Evolutionary conservation across 2,888 invertebrate genomes (phyloP), one percentile per base, ranked within the genome.

Genomic region (Margaritifera margaritifera): DNA sequence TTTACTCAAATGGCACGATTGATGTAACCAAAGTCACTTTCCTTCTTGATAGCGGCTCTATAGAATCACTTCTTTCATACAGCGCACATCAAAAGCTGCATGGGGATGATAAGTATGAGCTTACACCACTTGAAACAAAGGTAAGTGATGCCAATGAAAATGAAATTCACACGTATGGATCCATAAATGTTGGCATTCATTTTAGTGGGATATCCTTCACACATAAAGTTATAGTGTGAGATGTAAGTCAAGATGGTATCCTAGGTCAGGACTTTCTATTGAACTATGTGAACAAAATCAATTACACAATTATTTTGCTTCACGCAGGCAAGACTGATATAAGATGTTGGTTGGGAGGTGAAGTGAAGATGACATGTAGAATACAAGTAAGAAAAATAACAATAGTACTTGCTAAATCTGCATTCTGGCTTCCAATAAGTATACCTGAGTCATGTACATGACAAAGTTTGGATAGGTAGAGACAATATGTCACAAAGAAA

Each of bases 1-100:
- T 69, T 31, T 65, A 61, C 18, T 27, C 56, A 15, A 15, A 4
- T 6, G 61, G 54, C 5, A n/a, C 11, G 4, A 53, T 53, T 5
- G n/a, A 20, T n/a, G n/a, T n/a, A n/a, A n/a, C n/a, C n/a, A n/a
- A 24, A 50, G 42, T 20, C 24, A 55, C 51, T 20, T 64, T 69
- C 58, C 51, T 64, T 31, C 15, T 70, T 15, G 74, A 69, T 56
- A 72, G 66, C 54, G 66, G 72, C 15, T 61, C 69, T 42, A 72
- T 69, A 24, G 66, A 62, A 20, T 62, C 69, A n/a, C 22, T 67
- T 2, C 57, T 73, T 19, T 69, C 73, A 53, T 67, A 69, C 42
- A 55, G 62, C 22, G 27, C 66, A 22, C 68, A 55, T 58, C 57
- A 64, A 18, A 15, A 27, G 2, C 57, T 50, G 52, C 53, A 27